phyloP scores from a whole-genome alignment of 2,797 vertebrate species.

The Urosaurus nigricauda region DNA sequence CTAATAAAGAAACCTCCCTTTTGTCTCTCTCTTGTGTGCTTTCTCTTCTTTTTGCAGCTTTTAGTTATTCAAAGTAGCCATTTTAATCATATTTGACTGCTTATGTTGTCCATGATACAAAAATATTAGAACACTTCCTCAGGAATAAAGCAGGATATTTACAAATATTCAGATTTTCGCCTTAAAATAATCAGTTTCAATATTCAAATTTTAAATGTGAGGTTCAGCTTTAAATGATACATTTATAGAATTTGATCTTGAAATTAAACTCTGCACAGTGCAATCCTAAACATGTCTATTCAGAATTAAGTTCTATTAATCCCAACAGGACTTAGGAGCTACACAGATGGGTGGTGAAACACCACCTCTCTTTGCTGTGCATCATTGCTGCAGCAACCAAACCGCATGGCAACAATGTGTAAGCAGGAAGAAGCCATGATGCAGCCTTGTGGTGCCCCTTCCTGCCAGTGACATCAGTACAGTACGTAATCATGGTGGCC shows the following conservation, averaged over 20 bases:
- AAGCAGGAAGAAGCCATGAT: too few relatives aligned
- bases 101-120: neutral
- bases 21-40: neutral
- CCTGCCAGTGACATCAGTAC: too few relatives aligned
- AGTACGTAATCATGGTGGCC: too few relatives aligned
- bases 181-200: neutral
- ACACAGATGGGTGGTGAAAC: too few relatives aligned
- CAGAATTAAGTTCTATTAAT: neutral
- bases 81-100: neutral
- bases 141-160: neutral
- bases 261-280: neutral
- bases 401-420: too few relatives aligned
- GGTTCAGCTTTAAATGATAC: neutral
- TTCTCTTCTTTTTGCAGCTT: neutral
- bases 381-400: too few relatives aligned
- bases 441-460: too few relatives aligned
- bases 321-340: neutral
- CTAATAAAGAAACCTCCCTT: constrained; percentile 29
- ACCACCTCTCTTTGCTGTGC: too few relatives aligned
- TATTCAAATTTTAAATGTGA: neutral
- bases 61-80: neutral
- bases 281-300: neutral
- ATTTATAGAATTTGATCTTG: neutral
- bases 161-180: neutral
- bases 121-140: neutral